phyloP scores from a whole-genome alignment of 2,888 invertebrate species.

The Troilus luridus region DNA sequence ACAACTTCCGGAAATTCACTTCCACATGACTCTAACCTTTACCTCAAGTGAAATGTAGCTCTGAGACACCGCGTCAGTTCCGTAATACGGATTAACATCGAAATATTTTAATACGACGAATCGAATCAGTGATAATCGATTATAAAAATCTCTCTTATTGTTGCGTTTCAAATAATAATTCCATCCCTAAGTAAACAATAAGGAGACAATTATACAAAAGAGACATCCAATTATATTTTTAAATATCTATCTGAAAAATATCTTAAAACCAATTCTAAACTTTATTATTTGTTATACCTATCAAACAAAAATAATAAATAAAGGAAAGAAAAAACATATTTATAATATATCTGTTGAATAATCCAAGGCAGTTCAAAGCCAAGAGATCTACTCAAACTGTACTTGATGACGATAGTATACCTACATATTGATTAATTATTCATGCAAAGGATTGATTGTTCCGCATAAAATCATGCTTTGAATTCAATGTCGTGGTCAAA shows the following conservation, averaged over 20 bases:
- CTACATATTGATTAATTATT: conserved; percentile 5
- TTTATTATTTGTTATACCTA: no score
- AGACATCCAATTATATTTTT: not conserved
- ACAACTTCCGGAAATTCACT: conserved; percentile 18
- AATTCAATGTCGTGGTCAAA: not conserved
- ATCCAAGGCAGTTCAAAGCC: not conserved
- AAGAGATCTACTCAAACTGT: not conserved
- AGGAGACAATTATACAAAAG: no score
- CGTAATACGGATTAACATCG: not conserved
- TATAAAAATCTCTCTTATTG: not conserved
- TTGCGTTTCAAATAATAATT: not conserved
- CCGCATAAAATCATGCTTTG: not conserved
- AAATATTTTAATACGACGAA: not conserved
- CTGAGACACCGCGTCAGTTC: not conserved
- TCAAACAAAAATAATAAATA: no score
- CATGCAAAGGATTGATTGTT: not conserved
- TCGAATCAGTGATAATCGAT: not conserved
- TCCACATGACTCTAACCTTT: conserved; percentile 23
- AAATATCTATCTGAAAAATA: not conserved
- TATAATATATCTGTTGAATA: no score
- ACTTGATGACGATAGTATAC: not conserved
- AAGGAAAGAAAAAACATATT: no score
- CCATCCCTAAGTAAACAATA: not conserved
- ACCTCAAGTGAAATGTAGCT: not conserved
- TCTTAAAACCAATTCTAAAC: not conserved